Conservation (phyloP, 2,888 invertebrate species). For the Acanthococcus lagerstroemiae region DNA sequence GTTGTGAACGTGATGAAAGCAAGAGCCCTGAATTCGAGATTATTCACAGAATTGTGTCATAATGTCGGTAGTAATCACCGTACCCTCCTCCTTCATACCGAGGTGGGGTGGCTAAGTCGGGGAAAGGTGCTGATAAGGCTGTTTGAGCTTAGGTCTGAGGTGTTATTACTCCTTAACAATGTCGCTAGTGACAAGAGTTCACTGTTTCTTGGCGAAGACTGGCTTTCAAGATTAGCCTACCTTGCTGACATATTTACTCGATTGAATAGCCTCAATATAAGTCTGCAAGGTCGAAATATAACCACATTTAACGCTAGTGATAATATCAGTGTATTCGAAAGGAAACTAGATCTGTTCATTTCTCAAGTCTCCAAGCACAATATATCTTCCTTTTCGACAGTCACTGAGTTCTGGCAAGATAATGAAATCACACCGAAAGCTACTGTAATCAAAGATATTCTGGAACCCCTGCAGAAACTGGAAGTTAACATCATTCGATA, state of each 20-base stretch:
- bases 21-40: constrained; percentile 18
- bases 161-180: neutral
- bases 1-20: constrained; percentile 10
- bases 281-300: constrained; percentile 20
- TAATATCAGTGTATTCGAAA: constrained; percentile 9
- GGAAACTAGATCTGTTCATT: constrained; percentile 15
- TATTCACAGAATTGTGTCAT: constrained; percentile 6
- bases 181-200: neutral
- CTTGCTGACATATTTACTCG: constrained; percentile 21
- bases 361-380: constrained; percentile 7
- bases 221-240: constrained; percentile 11
- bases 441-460: constrained; percentile 7
- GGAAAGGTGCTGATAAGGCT: neutral
- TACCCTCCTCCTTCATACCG: constrained; percentile 6
- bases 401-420: constrained; percentile 3
- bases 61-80: neutral
- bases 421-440: constrained; percentile 4
- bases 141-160: neutral
- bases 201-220: constrained; percentile 18
- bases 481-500: constrained; percentile 10
- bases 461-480: neutral
- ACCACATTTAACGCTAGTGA: constrained; percentile 10
- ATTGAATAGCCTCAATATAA: constrained; percentile 18
- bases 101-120: neutral
- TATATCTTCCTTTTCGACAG: neutral